Conservation (phyloP, 2,888 invertebrate genomes). For the Cerceris ruficornis region DNA sequence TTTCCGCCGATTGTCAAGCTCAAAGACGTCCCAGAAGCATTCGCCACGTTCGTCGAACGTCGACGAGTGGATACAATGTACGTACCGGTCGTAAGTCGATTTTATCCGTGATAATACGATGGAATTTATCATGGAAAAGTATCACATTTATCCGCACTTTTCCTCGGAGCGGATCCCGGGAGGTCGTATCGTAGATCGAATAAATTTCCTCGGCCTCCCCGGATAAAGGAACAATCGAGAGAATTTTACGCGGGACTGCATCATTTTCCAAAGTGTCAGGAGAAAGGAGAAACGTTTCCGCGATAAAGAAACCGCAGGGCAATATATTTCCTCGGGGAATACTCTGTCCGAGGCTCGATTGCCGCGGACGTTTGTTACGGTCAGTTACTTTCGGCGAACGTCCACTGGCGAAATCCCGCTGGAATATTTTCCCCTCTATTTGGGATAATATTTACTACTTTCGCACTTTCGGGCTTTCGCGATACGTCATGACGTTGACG, state of each 20-base stretch:
- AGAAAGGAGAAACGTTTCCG: slow-evolving; percentile 37
- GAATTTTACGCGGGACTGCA: slow-evolving; percentile 39
- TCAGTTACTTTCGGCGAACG: slow-evolving; percentile 47
- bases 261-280: slow-evolving; percentile 41
- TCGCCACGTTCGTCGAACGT: too few relatives aligned
- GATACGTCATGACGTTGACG: not conserved
- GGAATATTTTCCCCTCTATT: slow-evolving; percentile 21
- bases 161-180: not conserved
- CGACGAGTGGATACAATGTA: not conserved
- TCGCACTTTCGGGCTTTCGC: not conserved
- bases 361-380: slow-evolving; percentile 54
- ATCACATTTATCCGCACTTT: not conserved
- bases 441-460: slow-evolving; percentile 22
- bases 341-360: slow-evolving; percentile 39
- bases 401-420: slow-evolving; percentile 16
- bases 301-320: slow-evolving; percentile 54
- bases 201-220: slow-evolving; percentile 4
- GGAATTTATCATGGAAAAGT: not conserved
- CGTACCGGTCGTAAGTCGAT: not conserved
- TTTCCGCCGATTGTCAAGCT: too few relatives aligned
- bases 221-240: slow-evolving; percentile 28
- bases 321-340: slow-evolving; percentile 57
- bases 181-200: not conserved
- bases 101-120: not conserved
- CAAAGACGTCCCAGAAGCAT: too few relatives aligned